phyloP scores from a whole-genome alignment of 2,113 vertebrate genomes.

The Saimiri boliviensis region DNA sequence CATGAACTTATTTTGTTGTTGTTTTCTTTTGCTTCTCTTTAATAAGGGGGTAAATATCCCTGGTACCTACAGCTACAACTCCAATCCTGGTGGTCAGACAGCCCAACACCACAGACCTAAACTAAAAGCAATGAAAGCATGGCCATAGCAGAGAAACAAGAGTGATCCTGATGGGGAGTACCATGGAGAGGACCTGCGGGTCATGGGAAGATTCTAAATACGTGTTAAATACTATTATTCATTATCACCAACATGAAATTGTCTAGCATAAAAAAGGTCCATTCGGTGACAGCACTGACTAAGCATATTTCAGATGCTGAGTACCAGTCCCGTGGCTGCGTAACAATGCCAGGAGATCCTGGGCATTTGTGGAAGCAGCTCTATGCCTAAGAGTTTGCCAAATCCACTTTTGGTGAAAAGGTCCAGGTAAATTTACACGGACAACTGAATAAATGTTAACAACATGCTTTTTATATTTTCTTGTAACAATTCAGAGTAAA shows the following conservation, averaged over 20 bases:
- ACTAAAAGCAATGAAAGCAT: too few species aligned
- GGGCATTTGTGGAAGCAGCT: not conserved
- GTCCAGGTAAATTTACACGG: not conserved
- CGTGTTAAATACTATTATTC: not conserved
- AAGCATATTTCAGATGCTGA: not conserved
- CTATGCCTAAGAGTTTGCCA: not conserved
- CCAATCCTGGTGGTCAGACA: not conserved
- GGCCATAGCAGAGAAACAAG: not conserved
- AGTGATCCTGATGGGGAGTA: fast-evolving
- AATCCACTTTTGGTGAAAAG: not conserved
- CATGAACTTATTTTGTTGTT: not conserved
- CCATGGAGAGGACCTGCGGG: not conserved
- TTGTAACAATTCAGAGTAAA: not conserved
- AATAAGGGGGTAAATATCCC: not conserved
- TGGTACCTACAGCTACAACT: not conserved
- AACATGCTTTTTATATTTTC: not conserved
- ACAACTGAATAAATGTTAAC: not conserved
- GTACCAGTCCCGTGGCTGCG: too few species aligned
- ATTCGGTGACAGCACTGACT: too few species aligned
- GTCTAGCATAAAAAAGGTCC: not conserved
- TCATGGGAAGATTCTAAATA: not conserved
- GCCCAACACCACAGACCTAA: not conserved
- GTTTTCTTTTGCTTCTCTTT: not conserved
- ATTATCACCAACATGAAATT: not conserved
- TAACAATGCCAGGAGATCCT: not conserved